Conservation (phyloP, 2,113 vertebrate genomes). For the Chauna torquata region DNA sequence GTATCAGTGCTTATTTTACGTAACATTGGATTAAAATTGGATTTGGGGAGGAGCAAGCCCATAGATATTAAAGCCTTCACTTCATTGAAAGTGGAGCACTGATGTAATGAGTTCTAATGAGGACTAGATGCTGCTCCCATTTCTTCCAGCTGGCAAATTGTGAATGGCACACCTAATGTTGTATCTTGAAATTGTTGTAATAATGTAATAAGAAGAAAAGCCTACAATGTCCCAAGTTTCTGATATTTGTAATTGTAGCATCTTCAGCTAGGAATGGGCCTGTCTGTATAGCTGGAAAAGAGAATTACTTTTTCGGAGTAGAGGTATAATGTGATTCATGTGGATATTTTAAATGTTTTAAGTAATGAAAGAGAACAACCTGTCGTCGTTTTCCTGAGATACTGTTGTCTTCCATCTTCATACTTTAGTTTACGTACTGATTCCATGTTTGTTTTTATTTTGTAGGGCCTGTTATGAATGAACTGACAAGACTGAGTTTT, state of each 20-base stretch:
- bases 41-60: not conserved
- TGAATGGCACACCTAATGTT: not conserved
- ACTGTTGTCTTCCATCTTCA: not conserved
- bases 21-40: not conserved
- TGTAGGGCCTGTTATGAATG: conserved; percentile 82
- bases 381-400: not conserved
- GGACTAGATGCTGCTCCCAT: not conserved
- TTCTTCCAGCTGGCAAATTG: not conserved
- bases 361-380: not conserved
- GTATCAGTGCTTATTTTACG: not conserved
- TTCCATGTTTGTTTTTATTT: conserved; percentile 4
- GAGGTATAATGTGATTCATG: not conserved
- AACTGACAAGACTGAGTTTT: conserved; percentile 85
- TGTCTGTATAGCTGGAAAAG: not conserved
- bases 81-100: not conserved
- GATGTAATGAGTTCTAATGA: not conserved
- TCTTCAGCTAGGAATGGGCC: not conserved
- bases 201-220: not conserved
- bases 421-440: not conserved
- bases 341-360: not conserved
- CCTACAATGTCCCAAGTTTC: not conserved
- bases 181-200: not conserved
- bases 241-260: not conserved
- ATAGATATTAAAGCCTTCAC: not conserved
- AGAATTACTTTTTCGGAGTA: not conserved